Base-by-base conservation (phyloP, 2,797 vertebrate genomes). In the Iguana delicatissima region DNA sequence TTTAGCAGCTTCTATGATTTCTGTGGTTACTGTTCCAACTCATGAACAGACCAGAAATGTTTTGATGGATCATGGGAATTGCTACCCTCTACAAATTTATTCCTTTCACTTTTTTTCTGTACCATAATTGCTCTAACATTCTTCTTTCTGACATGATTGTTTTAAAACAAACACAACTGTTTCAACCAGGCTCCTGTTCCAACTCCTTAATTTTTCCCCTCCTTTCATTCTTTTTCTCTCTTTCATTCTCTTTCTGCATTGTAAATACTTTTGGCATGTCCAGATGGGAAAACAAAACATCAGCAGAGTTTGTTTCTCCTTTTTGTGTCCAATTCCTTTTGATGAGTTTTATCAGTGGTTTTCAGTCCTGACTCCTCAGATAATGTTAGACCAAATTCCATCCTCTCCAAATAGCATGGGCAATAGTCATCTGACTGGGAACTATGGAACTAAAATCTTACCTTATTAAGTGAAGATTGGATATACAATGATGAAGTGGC, bases 1-100 rank as follows among this genome's bases (percentile, higher is more conserved):
- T 90, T 90, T 81, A 74, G 46, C 32, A 80, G 91, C 89, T 91
- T 83, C 67, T 86, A 14, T n/a, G 74, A 74, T 67, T 80, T 86
- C 35, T 32, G 1, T 80, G 22, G 52, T 76, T 55, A 90, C 20
- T 81, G 38, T 92, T 80, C 42, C 26, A 10, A 84, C 77, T 69
- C 67, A 55, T 22, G 52, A 82, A 87, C 38, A 32, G 69, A 22
- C 10, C 7, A n/a, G 91, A 92, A 90, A 86, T 62, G 1, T 73
- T 79, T 67, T 50, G 26, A 86, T 4, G 32, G 55, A 62, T 42
- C 52, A 26, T 24, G n/a, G 90, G 87, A 84, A 77, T 20, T 2
- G 69, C 62, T 69, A 24, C 0, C 76, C 42, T 52, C 42, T 80
- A 86, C 85, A 67, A 55, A 35, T 35, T 84, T 52, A 1, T 80